Evolutionary conservation across 2,888 invertebrate genomes (phyloP), one percentile per base, ranked within the genome.

Genomic region (Melieria crassipennis): DNA sequence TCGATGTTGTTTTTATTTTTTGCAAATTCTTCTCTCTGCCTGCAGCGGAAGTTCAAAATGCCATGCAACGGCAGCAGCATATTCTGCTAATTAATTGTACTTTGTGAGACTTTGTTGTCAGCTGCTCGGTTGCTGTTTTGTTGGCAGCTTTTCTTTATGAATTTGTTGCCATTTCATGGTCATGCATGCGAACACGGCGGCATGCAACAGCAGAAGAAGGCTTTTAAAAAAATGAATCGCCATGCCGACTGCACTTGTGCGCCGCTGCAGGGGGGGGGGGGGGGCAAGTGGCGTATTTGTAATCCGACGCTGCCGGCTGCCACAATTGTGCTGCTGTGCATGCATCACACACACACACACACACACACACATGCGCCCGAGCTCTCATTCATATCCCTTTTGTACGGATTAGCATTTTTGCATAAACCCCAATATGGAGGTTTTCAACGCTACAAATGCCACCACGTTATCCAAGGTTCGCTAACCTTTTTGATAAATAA

Each of bases 11-110:
- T 1, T 13, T 16, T 16, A 45, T 67, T 50, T 16, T 45, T 58
- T 50, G 13, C n/a, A 46, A 10, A 4, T 11, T 61, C 16, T 45
- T 46, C 48, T 16, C 7, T 3, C 7, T 30, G 30, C 30, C 30
- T 30, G 30, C 30, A 63, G 43, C 56, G 63, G 63, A 69, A 69
- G 63, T 48, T 69, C 46, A 63, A 63, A 69, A 63, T 69, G 69
- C 52, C 61, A 72, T 75, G 71, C 70, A 70, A 71, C 73, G 75
- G 56, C 61, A 70, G 70, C 74, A 75, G 74, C 77, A 77, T 77
- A 76, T 75, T 77, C 75, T 76, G 72, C 76, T 76, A 78, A 78
- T 78, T 77, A 78, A 78, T 78, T 77, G 76, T 73, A 69, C 63
- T 69, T 69, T 69, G 62, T 63, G 63, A 55, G 46, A 63, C 63